Evolutionary conservation across 2,113 vertebrate genomes (phyloP).

Genomic region (Solenodon paradoxus): DNA sequence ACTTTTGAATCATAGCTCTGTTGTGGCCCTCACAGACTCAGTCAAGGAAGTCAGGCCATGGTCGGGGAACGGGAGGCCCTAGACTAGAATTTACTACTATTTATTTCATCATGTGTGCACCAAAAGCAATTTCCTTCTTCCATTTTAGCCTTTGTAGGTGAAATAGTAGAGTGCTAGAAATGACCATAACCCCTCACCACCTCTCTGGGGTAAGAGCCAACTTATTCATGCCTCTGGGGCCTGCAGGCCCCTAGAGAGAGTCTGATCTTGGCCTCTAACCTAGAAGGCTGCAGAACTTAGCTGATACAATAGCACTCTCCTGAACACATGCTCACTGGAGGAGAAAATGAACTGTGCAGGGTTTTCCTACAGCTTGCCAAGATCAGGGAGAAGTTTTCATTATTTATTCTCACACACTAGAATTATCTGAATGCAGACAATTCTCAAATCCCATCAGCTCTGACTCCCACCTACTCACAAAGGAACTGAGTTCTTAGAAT

Average conservation of each 20-base stretch:
- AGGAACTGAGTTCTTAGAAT: slow-evolving; percentile 28
- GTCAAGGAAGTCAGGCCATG: background rate
- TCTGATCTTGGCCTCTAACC: background rate
- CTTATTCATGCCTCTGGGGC: background rate
- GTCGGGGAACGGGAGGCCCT: background rate
- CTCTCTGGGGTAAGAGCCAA: background rate
- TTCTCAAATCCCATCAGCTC: background rate
- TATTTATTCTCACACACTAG: slow-evolving; percentile 32
- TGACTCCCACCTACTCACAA: background rate
- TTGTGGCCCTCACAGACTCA: background rate
- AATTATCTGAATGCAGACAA: slow-evolving; percentile 23
- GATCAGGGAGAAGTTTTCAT: background rate
- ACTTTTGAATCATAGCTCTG: background rate
- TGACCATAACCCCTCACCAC: background rate
- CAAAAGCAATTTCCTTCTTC: background rate
- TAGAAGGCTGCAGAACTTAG: background rate
- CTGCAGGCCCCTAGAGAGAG: background rate
- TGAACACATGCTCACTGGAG: background rate
- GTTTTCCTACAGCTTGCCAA: background rate
- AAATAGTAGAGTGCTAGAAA: background rate
- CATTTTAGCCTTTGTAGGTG: background rate
- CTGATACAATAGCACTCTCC: background rate
- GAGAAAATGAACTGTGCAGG: background rate
- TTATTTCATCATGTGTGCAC: background rate
- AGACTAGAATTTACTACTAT: background rate